A percentile compares a stretch with the other conserved stretches of the same genome.
These are phyloP conservation scores for Hypomecis punctinalis DNA, from an alignment of 2,888 invertebrate species.

Conservation along the genomic window DNA sequence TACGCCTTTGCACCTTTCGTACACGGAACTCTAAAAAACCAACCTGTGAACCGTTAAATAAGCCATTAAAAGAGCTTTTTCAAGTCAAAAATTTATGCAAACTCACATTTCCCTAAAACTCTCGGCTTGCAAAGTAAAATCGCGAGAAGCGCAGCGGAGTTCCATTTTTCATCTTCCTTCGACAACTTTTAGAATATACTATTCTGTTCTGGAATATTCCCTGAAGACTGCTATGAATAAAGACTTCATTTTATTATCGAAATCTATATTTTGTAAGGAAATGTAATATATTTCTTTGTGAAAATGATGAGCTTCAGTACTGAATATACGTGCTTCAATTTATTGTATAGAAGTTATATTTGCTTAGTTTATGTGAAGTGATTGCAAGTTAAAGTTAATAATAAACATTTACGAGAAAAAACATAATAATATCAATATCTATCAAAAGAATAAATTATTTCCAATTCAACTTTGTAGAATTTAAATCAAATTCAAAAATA, in stretches of 20 bases:
- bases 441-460: no score
- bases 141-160: constrained; percentile 34
- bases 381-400: no score
- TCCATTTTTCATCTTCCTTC: constrained; percentile 45
- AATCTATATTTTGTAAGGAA: constrained; percentile 38
- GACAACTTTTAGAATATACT: constrained; percentile 44
- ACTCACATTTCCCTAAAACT: constrained; percentile 40
- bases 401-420: no score
- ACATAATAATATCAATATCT: no score
- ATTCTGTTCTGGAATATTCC: constrained; percentile 44
- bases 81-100: constrained; percentile 41
- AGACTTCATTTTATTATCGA: constrained; percentile 47
- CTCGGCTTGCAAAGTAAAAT: constrained; percentile 36
- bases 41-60: constrained; percentile 9
- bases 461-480: no score
- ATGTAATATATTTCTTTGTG: constrained; percentile 11
- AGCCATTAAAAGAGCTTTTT: constrained; percentile 23
- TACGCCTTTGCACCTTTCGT: not conserved
- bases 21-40: not conserved
- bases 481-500: no score
- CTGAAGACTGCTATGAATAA: constrained; percentile 50
- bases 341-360: not conserved
- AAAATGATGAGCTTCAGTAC: constrained; percentile 13
- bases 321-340: constrained; percentile 15
- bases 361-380: no score